These are phyloP conservation scores for Tricholauxania praeusta DNA, from an alignment of 2,888 invertebrate genomes.

Conservation along the genomic window DNA sequence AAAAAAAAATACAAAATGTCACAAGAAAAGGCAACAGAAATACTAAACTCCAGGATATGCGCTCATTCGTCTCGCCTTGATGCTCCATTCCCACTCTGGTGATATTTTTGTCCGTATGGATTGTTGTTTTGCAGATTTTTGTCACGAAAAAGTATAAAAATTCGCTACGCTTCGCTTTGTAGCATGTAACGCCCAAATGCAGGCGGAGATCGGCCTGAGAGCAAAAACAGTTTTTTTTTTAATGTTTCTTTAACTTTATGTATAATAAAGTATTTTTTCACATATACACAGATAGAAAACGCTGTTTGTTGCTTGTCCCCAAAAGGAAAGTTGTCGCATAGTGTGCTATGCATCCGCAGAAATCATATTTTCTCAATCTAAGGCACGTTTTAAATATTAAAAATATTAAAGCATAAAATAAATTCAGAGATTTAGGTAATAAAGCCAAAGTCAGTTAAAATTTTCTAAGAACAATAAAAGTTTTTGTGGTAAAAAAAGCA, in stretches of 20 bases:
- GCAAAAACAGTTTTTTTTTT: constrained; percentile 21
- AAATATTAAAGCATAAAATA: too few relatives aligned
- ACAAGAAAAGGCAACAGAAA: background rate
- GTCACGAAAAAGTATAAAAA: constrained; percentile 16
- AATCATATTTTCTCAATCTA: too few relatives aligned
- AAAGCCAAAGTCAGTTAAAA: too few relatives aligned
- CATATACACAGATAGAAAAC: too few relatives aligned
- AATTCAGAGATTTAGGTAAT: too few relatives aligned
- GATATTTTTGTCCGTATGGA: background rate
- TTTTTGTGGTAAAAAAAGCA: too few relatives aligned
- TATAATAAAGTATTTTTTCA: too few relatives aligned
- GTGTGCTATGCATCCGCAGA: too few relatives aligned
- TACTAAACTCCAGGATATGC: constrained; percentile 11
- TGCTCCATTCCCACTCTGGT: constrained; percentile 2
- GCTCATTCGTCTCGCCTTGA: constrained; percentile 14
- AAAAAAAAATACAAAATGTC: constrained; percentile 2
- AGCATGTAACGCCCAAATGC: constrained; percentile 15
- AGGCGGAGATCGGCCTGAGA: constrained; percentile 23
- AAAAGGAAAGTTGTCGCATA: too few relatives aligned
- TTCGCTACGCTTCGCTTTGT: background rate
- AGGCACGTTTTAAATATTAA: too few relatives aligned
- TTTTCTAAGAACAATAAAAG: too few relatives aligned
- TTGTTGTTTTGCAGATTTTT: constrained; percentile 6
- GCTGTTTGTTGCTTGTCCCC: too few relatives aligned
- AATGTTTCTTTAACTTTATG: background rate